Base-by-base conservation (phyloP, 1,140 invertebrate genomes). In the Leptopilina clavipes region DNA sequence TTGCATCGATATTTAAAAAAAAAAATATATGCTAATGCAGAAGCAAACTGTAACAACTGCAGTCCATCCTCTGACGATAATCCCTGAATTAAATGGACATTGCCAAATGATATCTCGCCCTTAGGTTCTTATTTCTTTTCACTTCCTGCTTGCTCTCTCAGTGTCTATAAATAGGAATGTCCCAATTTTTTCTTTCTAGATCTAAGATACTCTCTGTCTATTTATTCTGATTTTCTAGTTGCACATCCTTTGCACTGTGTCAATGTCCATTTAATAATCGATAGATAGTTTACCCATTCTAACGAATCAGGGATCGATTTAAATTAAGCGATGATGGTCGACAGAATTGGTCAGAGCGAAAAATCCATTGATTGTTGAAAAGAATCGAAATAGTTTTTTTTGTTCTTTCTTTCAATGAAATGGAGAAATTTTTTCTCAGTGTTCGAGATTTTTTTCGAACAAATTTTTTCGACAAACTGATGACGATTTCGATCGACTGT, bases 21-120 rank as follows among this genome's bases (percentile, higher is more conserved):
- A 25, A 25, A 65, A 12, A 56, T 9, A 22, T 2, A 22, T 19
- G 11, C 75, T 2, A 31, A 31, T 82, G 77, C 77, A 74, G 79
- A 75, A 82, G 77, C 76, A 54, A 75, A 76, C 78, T 80, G 79
- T 81, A 81, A 83, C 77, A 79, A 78, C 78, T 75, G 79, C 80
- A 77, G 83, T 82, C 84, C 81, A 79, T 83, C 78, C 80, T 83
- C 83, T 86, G 56, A 82, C 73, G 80, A 85, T 80, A 84, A 87
- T 88, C 83, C 83, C 83, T 84, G 81, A 82, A 86, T 89, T 90
- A 90, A 90, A 90, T 89, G 89, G 88, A 89, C 89, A 90, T 90
- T 90, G 87, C 79, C 83, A 80, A 83, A 81, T 80, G 79, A 80
- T 80, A 81, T 72, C 73, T 52, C 72, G 54, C 74, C 83, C 19